These are phyloP conservation scores for Bursaphelenchus mucronatus DNA, from an alignment of 1,140 invertebrate genomes.

Conservation along the genomic window DNA sequence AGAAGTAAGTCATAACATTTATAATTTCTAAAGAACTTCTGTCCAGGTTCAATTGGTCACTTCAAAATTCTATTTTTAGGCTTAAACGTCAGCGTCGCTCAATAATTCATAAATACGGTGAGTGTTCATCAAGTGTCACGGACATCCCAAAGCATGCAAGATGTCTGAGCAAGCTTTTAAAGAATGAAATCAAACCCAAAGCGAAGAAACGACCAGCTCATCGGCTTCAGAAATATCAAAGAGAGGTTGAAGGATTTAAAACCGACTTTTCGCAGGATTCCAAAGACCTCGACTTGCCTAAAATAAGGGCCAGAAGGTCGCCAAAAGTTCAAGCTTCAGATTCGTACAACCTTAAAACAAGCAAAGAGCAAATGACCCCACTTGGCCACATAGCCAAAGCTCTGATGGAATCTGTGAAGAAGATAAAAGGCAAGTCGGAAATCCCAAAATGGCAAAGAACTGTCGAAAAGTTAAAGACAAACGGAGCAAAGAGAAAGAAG, in stretches of 20 bases:
- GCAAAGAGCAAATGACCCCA: constrained; percentile 5
- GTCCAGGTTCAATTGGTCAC: too few species aligned
- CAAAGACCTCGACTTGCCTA: too few species aligned
- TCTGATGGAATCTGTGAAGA: constrained; percentile 7
- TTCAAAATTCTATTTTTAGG: constrained; percentile 4
- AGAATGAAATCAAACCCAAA: constrained; percentile 9
- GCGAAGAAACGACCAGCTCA: background rate
- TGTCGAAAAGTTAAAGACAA: too few species aligned
- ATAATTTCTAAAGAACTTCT: background rate
- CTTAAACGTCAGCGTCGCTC: constrained; percentile 9
- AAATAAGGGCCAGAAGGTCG: too few species aligned
- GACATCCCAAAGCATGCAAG: constrained; percentile 11
- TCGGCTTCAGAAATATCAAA: too few species aligned
- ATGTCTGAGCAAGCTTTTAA: constrained; percentile 2
- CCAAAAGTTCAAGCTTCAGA: background rate
- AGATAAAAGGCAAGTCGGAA: constrained; percentile 1
- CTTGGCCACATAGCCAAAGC: constrained; percentile 12
- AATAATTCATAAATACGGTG: constrained; percentile 1
- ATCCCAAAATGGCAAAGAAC: background rate
- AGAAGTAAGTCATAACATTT: constrained; percentile 15
- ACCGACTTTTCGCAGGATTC: too few species aligned
- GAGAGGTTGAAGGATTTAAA: too few species aligned
- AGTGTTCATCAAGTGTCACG: constrained; percentile 8
- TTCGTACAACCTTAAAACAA: constrained; percentile 10
- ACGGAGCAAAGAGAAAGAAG: too few species aligned